These are phyloP conservation scores for Melinaea menophilus DNA, from an alignment of 2,888 invertebrate species.

Conservation along the genomic window DNA sequence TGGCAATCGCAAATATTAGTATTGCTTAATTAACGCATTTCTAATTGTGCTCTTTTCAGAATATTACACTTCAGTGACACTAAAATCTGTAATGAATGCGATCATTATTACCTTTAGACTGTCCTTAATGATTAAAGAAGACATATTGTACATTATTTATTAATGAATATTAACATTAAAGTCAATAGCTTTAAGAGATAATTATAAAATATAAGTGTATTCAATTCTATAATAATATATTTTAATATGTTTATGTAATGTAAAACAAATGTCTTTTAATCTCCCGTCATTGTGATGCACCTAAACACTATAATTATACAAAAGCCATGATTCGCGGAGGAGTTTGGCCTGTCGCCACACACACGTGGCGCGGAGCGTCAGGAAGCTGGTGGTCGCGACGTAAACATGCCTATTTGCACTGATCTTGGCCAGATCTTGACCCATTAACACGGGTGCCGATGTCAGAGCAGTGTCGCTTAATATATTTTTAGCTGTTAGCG, in stretches of 20 bases:
- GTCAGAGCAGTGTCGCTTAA: slow-evolving; percentile 72
- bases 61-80: too few relatives aligned
- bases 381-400: slow-evolving; percentile 52
- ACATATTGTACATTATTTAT: too few relatives aligned
- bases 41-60: too few relatives aligned
- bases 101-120: too few relatives aligned
- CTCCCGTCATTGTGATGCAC: slow-evolving; percentile 14
- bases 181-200: too few relatives aligned
- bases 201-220: too few relatives aligned
- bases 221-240: too few relatives aligned
- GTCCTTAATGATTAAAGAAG: too few relatives aligned
- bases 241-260: not conserved
- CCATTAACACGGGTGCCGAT: slow-evolving; percentile 71
- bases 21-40: not conserved
- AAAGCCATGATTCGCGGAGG: slow-evolving; percentile 29
- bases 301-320: slow-evolving; percentile 18
- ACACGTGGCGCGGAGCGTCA: slow-evolving; percentile 52
- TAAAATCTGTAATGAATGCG: too few relatives aligned
- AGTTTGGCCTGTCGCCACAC: slow-evolving; percentile 48
- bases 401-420: slow-evolving; percentile 70
- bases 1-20: not conserved
- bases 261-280: not conserved
- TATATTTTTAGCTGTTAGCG: slow-evolving; percentile 67
- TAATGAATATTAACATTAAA: too few relatives aligned
- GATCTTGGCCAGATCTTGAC: slow-evolving; percentile 78